Evolutionary conservation across 2,888 invertebrate genomes (phyloP).

Genomic region (Euplagia quadripunctaria): DNA sequence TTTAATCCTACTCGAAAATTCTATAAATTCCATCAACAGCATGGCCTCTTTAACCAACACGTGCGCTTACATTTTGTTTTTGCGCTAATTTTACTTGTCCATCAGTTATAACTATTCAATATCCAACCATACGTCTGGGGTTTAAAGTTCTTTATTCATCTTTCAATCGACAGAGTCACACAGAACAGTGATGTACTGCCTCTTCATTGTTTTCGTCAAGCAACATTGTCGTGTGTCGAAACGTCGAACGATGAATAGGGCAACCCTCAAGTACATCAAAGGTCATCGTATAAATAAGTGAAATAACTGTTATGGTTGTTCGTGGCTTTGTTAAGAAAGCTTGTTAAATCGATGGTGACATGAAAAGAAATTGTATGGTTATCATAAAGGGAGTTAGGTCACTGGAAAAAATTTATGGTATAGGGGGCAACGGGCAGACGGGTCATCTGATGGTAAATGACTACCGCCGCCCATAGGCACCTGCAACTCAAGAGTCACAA

Average conservation of each 20-base stretch:
- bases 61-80: conserved; percentile 41
- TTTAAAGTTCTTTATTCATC: background rate
- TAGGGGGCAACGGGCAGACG: too few relatives aligned
- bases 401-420: too few relatives aligned
- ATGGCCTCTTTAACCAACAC: conserved; percentile 22
- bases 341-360: conserved; percentile 10
- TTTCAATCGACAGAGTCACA: background rate
- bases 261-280: conserved; percentile 44
- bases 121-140: conserved; percentile 16
- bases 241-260: conserved; percentile 44
- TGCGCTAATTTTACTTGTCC: conserved; percentile 42
- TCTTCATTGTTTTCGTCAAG: conserved; percentile 55
- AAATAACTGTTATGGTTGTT: conserved; percentile 24
- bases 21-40: background rate
- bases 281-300: conserved; percentile 44
- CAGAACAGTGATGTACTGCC: conserved; percentile 42
- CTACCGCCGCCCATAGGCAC: too few relatives aligned
- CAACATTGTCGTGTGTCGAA: conserved; percentile 38
- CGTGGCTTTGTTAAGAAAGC: conserved; percentile 19
- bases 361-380: background rate
- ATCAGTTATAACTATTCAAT: background rate
- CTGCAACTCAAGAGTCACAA: too few relatives aligned
- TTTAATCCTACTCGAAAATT: background rate
- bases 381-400: background rate
- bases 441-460: too few relatives aligned